Conservation (phyloP, 2,888 invertebrate genomes). For the Athalia rosae region DNA sequence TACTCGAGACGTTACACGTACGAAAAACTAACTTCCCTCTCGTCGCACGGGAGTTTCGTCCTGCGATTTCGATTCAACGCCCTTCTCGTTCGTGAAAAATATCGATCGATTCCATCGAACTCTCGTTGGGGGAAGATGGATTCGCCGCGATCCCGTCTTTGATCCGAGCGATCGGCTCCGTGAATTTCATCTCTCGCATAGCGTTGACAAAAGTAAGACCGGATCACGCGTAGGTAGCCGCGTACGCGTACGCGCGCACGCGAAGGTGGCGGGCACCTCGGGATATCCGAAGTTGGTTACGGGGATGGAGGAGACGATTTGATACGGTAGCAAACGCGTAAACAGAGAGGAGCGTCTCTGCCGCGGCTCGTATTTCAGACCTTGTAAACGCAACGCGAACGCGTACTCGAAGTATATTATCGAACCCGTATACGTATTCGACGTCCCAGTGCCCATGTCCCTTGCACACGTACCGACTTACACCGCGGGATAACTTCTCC, state of each 20-base stretch:
- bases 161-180: too few relatives aligned
- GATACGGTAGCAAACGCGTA: conserved; percentile 45
- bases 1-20: neutral
- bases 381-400: conserved; percentile 28
- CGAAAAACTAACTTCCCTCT: neutral
- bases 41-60: too few relatives aligned
- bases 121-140: too few relatives aligned
- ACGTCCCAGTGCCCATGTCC: neutral
- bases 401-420: neutral
- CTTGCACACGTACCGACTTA: neutral
- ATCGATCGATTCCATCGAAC: too few relatives aligned
- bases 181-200: too few relatives aligned
- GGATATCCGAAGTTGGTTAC: conserved; percentile 20
- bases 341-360: conserved; percentile 41
- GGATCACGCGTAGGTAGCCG: neutral
- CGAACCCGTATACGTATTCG: neutral
- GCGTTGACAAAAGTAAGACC: neutral
- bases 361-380: conserved; percentile 39
- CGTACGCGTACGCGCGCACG: neutral
- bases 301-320: conserved; percentile 30
- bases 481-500: conserved; percentile 35
- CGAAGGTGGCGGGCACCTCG: neutral
- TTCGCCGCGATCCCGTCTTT: too few relatives aligned
- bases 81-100: too few relatives aligned
- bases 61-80: too few relatives aligned